Evolutionary conservation across 2,888 invertebrate genomes (phyloP).

Genomic region (Caenorhabditis drosophilae): DNA sequence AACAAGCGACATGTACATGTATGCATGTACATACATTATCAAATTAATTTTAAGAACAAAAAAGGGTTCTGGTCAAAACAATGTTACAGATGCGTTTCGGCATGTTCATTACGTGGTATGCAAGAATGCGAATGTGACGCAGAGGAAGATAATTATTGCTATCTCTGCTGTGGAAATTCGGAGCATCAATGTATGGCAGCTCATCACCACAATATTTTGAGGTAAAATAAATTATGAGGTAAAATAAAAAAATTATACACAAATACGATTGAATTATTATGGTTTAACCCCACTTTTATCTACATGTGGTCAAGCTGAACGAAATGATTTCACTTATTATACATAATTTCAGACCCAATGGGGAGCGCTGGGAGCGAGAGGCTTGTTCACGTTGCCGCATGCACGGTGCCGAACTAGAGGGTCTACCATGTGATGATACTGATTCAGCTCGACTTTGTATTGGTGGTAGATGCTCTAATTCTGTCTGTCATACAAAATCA

Average conservation of each 20-base stretch:
- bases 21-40: neutral
- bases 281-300: no score
- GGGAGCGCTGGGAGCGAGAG: conserved; percentile 69
- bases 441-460: conserved; percentile 67
- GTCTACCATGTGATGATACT: conserved; percentile 68
- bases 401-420: conserved; percentile 64
- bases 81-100: conserved; percentile 65
- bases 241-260: no score
- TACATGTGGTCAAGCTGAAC: no score
- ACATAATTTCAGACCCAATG: conserved; percentile 65
- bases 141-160: conserved; percentile 69
- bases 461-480: conserved; percentile 66
- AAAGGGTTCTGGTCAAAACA: no score
- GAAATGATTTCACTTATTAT: no score
- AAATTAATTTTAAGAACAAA: no score
- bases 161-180: conserved; percentile 68
- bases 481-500: conserved; percentile 66
- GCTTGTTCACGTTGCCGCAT: conserved; percentile 65
- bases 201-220: conserved; percentile 66
- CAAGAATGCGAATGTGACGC: conserved; percentile 66
- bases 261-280: neutral
- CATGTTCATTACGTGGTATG: conserved; percentile 64
- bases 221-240: conserved; percentile 45
- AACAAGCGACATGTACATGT: neutral
- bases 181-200: conserved; percentile 64